phyloP scores from a whole-genome alignment of 2,113 vertebrate species.

The Parotia lawesii region DNA sequence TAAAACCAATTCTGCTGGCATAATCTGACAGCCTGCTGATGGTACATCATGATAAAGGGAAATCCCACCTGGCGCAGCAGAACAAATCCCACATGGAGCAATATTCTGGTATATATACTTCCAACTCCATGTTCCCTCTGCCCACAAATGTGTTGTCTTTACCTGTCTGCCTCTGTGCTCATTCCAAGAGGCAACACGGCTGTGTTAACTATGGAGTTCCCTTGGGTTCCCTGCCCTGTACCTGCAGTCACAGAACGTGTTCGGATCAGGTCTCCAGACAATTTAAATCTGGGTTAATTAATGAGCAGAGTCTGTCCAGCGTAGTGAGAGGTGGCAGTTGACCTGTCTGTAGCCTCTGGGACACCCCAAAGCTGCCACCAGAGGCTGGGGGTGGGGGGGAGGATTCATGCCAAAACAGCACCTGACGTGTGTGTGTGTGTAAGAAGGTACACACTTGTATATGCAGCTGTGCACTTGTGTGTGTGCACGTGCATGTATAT shows the following conservation, averaged over 20 bases:
- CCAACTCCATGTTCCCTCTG: background rate
- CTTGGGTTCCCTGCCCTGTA: background rate
- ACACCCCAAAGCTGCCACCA: background rate
- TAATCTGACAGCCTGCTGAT: constrained; percentile 12
- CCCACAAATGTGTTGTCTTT: background rate
- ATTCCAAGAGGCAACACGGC: background rate
- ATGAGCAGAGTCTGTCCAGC: background rate
- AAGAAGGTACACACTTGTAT: fast-evolving
- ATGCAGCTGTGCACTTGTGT: background rate
- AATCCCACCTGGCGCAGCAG: background rate
- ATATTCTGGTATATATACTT: background rate
- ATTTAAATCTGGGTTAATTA: background rate
- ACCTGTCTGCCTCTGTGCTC: background rate
- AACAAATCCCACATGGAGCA: background rate
- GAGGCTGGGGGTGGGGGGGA: no score
- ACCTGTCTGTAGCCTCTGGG: background rate
- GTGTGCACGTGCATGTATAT: fast-evolving
- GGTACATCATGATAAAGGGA: background rate
- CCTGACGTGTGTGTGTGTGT: fast-evolving
- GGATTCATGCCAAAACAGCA: background rate
- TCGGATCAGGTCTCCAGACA: background rate
- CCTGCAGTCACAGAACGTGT: fast-evolving
- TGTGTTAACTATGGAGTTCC: background rate
- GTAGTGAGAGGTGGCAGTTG: fast-evolving
- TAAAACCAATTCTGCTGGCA: background rate